Percentiles rank a stretch among this genome's conserved stretches.
phyloP scores from a whole-genome alignment of 92 coral and sea anemone species.

The Diadumene lineata region DNA sequence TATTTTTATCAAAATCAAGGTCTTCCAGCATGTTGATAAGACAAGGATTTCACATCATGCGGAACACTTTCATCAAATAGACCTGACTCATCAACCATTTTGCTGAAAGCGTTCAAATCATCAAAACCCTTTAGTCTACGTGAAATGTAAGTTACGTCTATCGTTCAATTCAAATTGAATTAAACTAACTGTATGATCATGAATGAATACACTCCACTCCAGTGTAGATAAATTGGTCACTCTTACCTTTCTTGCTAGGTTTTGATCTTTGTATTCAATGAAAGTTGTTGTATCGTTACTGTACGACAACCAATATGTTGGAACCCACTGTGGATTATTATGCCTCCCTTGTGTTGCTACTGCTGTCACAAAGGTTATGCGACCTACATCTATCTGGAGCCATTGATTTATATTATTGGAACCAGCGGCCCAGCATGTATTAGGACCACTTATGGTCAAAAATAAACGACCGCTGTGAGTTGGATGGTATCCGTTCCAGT shows the following conservation, averaged over 20 bases:
- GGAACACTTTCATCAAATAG: too few species aligned
- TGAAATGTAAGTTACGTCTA: too few species aligned
- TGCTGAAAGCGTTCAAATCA: too few species aligned
- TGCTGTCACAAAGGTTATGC: neutral
- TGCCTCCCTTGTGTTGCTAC: neutral
- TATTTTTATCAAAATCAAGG: too few species aligned
- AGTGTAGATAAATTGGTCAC: too few species aligned
- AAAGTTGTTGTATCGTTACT: neutral
- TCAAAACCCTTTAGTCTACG: too few species aligned
- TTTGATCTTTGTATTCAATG: neutral
- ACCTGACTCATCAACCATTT: too few species aligned
- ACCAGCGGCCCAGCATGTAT: neutral
- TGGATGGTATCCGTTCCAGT: neutral
- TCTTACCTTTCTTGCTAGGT: neutral
- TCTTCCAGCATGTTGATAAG: too few species aligned
- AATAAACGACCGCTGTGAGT: neutral
- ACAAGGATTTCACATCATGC: too few species aligned
- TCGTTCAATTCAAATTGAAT: too few species aligned
- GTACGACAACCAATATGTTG: neutral
- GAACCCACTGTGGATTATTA: neutral
- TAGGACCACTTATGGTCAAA: neutral
- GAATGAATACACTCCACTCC: too few species aligned
- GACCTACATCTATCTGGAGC: neutral
- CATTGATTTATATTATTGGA: neutral
- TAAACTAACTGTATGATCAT: too few species aligned